Conservation (phyloP, 35 echinoderm and acorn worm species). For the Strongylocentrotus purpuratus region DNA sequence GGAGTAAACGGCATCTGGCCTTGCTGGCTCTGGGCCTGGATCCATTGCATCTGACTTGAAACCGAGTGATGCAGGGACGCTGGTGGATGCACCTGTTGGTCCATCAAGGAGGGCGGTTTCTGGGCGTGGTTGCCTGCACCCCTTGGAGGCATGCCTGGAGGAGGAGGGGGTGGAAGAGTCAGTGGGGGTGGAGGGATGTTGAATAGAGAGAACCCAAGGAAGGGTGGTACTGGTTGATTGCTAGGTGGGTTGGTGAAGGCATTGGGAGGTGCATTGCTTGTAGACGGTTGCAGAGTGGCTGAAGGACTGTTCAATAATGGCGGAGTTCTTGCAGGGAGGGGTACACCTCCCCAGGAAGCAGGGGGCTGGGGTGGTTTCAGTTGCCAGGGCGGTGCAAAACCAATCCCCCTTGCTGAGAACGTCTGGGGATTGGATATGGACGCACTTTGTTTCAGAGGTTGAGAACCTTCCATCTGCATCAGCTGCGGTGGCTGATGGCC, state of each 20-base stretch:
- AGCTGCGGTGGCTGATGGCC: not conserved
- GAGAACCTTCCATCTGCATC: not conserved
- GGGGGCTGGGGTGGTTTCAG: not conserved
- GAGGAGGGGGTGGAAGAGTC: constrained; percentile 38
- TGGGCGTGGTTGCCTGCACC: not conserved
- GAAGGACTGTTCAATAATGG: not conserved
- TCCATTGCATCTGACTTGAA: not conserved
- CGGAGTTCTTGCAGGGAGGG: not conserved
- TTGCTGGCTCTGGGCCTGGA: not conserved
- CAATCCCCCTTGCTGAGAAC: not conserved
- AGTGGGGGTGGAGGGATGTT: constrained; percentile 37
- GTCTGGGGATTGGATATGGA: not conserved
- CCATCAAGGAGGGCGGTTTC: not conserved
- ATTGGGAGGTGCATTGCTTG: not conserved
- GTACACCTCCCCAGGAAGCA: not conserved
- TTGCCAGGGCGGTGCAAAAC: not conserved
- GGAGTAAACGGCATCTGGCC: not conserved
- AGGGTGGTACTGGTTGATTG: not conserved
- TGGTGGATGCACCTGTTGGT: not conserved
- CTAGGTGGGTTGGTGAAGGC: not conserved
- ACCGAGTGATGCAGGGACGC: not conserved
- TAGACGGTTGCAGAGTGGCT: not conserved
- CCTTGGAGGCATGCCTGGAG: not conserved
- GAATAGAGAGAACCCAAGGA: not conserved
- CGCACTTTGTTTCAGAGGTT: not conserved